Evolutionary conservation across 2,888 invertebrate genomes (phyloP).

Genomic region (Agrenia bidenticulata): DNA sequence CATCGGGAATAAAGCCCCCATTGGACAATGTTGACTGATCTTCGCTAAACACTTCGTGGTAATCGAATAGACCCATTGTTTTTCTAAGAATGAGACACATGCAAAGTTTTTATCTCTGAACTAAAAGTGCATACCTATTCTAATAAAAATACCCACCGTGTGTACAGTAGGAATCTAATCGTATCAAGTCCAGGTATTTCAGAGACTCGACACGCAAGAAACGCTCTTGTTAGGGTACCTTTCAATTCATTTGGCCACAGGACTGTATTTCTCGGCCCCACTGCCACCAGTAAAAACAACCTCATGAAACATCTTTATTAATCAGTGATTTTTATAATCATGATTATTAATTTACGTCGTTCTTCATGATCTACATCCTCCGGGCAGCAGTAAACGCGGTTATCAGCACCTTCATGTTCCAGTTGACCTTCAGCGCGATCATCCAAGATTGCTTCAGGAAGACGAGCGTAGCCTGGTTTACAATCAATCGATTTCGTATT

Average conservation of each 20-base stretch:
- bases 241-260: conserved; percentile 36
- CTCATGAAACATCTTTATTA: neutral
- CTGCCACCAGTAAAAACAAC: neutral
- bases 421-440: neutral
- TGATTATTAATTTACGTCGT: neutral
- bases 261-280: neutral
- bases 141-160: conserved; percentile 15
- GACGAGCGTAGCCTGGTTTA: conserved; percentile 1
- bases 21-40: conserved; percentile 16
- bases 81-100: conserved; percentile 14
- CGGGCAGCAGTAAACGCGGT: neutral
- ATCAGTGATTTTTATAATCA: neutral
- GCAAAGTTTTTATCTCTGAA: no score
- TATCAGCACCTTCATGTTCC: neutral
- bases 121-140: no score
- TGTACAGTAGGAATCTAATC: conserved; percentile 29
- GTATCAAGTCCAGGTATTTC: conserved; percentile 35
- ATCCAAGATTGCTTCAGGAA: neutral
- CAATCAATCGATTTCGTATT: neutral
- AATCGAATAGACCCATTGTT: conserved; percentile 33
- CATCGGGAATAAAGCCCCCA: conserved; percentile 27
- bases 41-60: conserved; percentile 23
- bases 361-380: neutral
- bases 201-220: conserved; percentile 27
- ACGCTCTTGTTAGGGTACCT: conserved; percentile 27